A percentile compares a stretch with the other conserved stretches of the same genome.
Conservation (phyloP, 2,797 vertebrate species). For the Danio aesculapii region DNA sequence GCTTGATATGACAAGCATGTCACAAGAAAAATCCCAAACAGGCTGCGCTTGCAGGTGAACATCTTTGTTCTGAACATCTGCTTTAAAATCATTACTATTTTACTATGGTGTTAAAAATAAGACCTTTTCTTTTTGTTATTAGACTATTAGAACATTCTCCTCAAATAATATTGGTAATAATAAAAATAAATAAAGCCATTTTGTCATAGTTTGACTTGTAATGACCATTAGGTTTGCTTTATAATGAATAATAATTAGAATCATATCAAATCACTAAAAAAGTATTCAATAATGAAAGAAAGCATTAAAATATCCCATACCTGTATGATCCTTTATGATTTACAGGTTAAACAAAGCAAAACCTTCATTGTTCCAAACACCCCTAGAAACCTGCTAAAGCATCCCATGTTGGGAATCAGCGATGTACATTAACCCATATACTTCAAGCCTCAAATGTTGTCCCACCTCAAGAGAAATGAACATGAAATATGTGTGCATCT, state of each 20-base stretch:
- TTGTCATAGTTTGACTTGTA: not conserved
- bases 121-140: too few relatives aligned
- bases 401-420: not conserved
- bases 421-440: constrained; percentile 13
- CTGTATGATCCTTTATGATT: not conserved
- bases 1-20: not conserved
- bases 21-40: not conserved
- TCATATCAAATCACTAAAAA: not conserved
- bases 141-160: too few relatives aligned
- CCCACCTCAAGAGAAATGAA: constrained; percentile 11
- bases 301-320: not conserved
- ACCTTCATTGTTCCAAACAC: not conserved
- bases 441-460: constrained; percentile 3
- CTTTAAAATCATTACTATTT: too few relatives aligned
- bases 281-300: not conserved
- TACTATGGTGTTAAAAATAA: too few relatives aligned
- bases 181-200: not conserved
- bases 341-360: not conserved
- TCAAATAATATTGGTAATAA: not conserved
- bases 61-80: constrained; percentile 5
- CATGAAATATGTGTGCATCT: constrained; percentile 10
- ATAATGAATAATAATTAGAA: not conserved
- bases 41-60: not conserved
- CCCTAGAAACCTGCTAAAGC: not conserved
- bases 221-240: not conserved